Percentiles rank a stretch among this genome's conserved stretches.
Conservation (phyloP, 37 sponge, comb jelly and placozoan genomes). For the Bolinopsis microptera region DNA sequence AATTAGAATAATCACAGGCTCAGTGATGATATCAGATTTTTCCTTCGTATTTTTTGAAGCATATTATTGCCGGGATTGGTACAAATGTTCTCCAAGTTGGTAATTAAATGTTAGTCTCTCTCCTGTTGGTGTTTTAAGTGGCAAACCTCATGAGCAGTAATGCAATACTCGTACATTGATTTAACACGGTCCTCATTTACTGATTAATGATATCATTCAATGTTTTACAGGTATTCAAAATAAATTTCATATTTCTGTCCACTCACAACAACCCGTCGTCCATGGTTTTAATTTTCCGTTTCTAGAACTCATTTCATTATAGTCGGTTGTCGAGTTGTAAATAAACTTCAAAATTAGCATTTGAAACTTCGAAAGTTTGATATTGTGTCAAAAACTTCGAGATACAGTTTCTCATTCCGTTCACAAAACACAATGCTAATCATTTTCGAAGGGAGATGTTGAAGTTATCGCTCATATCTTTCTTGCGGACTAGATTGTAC, state of each 20-base stretch:
- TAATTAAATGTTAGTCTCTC: not conserved
- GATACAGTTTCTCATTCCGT: not conserved
- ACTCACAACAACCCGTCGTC: not conserved
- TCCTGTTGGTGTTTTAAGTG: not conserved
- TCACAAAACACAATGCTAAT: not conserved
- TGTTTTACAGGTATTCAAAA: not conserved
- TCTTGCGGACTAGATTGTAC: not conserved
- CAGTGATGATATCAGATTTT: not conserved
- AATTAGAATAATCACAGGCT: not conserved
- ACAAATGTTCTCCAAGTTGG: not conserved
- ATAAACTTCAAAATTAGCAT: not conserved
- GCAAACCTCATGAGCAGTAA: not conserved
- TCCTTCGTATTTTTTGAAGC: not conserved
- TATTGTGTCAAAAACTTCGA: not conserved
- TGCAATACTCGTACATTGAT: not conserved
- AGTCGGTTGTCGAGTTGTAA: not conserved
- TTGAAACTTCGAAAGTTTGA: not conserved
- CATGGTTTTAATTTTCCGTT: not conserved
- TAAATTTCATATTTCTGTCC: not conserved
- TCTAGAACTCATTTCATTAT: not conserved
- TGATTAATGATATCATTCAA: not conserved
- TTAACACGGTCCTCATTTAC: not conserved
- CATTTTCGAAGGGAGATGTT: not conserved
- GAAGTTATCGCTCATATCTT: not conserved
- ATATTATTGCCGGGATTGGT: not conserved